phyloP scores from a whole-genome alignment of 2,113 vertebrate species.

The Gasterosteus nipponicus region DNA sequence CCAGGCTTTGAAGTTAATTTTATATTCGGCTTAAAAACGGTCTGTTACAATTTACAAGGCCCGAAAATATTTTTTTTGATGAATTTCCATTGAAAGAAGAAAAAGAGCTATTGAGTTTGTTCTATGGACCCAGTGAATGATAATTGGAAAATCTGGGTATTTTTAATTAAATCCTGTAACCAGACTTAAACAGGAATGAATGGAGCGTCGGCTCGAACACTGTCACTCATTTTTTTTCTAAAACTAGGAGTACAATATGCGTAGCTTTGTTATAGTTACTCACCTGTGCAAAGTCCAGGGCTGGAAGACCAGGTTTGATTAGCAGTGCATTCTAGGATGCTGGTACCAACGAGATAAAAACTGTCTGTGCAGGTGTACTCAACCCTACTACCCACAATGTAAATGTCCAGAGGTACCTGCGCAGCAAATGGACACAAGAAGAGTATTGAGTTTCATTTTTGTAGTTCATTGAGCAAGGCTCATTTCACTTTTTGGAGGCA shows the following conservation, averaged over 20 bases:
- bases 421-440: constrained; percentile 9
- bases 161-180: not conserved
- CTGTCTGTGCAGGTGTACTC: constrained; percentile 83
- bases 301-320: constrained; percentile 79
- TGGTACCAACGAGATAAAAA: constrained; percentile 81
- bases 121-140: not conserved
- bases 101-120: not conserved
- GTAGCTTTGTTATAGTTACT: not conserved
- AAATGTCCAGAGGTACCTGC: constrained; percentile 69
- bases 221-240: not conserved
- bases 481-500: not conserved
- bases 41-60: not conserved
- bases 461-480: not conserved
- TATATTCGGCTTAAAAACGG: too few species aligned
- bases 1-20: too few species aligned
- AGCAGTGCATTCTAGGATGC: constrained; percentile 78
- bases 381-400: constrained; percentile 82
- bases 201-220: not conserved
- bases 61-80: not conserved
- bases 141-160: not conserved
- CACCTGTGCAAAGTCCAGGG: constrained; percentile 59
- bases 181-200: not conserved
- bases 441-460: not conserved
- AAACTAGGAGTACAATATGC: not conserved
- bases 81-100: not conserved